A percentile compares a stretch with the other conserved stretches of the same genome.
These are phyloP conservation scores for Ostrea edulis DNA, from an alignment of 1,140 invertebrate species.

Conservation along the genomic window DNA sequence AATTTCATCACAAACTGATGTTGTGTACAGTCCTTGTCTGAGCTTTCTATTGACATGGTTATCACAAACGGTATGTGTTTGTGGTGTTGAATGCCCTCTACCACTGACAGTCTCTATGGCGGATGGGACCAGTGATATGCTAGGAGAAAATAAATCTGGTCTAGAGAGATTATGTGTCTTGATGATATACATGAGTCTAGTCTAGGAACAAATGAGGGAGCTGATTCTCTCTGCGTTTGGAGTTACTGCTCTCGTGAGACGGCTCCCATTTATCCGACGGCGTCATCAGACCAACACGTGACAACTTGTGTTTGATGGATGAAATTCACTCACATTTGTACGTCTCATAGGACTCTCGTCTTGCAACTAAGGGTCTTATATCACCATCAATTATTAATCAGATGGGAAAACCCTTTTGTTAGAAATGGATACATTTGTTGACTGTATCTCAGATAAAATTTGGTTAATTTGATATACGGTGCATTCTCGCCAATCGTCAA, in stretches of 20 bases:
- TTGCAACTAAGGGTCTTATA: background rate
- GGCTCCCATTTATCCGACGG: background rate
- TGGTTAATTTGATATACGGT: background rate
- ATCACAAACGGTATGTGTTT: too few relatives aligned
- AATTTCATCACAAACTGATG: too few relatives aligned
- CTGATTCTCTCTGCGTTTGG: too few relatives aligned
- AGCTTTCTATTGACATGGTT: too few relatives aligned
- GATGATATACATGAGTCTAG: too few relatives aligned
- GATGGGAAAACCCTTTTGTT: background rate
- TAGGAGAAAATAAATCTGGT: too few relatives aligned
- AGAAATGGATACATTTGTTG: background rate
- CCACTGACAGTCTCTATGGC: too few relatives aligned
- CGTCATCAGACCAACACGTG: background rate
- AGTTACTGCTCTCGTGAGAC: background rate
- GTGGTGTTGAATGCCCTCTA: too few relatives aligned
- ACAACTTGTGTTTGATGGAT: background rate
- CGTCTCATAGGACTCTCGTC: background rate
- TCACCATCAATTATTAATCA: background rate
- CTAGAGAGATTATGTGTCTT: too few relatives aligned
- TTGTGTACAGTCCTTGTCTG: too few relatives aligned
- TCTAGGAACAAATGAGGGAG: too few relatives aligned
- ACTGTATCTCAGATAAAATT: background rate
- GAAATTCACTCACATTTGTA: slow-evolving; percentile 14
- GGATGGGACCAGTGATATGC: too few relatives aligned
- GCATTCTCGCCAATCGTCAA: background rate